phyloP scores from a whole-genome alignment of 2,113 vertebrate species.

The Corythornis vintsioides region DNA sequence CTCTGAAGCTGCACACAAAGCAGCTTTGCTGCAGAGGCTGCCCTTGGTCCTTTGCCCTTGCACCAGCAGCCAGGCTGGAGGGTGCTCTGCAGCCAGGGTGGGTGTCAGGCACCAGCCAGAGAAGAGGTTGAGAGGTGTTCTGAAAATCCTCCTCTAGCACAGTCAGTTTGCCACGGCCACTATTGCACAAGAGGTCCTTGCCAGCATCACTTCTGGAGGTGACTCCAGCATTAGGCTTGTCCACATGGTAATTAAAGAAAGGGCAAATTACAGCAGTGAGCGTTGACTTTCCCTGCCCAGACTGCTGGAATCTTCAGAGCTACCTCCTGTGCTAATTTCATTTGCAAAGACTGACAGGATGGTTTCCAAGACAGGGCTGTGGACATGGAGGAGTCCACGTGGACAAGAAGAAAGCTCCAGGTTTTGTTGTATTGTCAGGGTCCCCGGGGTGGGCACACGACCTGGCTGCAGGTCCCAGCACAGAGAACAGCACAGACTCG shows the following conservation, averaged over 20 bases:
- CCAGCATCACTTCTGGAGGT: background rate
- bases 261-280: background rate
- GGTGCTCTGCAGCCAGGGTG: background rate
- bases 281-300: rapidly evolving
- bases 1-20: background rate
- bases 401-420: background rate
- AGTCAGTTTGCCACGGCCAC: too few relatives aligned
- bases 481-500: background rate
- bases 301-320: background rate
- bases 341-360: background rate
- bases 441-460: background rate
- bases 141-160: background rate
- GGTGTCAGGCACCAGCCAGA: background rate
- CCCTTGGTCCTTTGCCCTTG: background rate
- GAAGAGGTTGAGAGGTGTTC: background rate
- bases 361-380: background rate
- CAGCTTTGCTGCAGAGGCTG: background rate
- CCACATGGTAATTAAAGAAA: background rate
- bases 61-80: background rate
- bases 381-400: background rate
- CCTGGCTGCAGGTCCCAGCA: background rate
- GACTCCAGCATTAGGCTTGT: background rate
- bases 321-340: background rate
- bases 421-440: background rate
- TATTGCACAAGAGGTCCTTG: background rate